Base-by-base conservation (phyloP, 2,113 vertebrate genomes). In the Stomatorhinus ivindoensis region DNA sequence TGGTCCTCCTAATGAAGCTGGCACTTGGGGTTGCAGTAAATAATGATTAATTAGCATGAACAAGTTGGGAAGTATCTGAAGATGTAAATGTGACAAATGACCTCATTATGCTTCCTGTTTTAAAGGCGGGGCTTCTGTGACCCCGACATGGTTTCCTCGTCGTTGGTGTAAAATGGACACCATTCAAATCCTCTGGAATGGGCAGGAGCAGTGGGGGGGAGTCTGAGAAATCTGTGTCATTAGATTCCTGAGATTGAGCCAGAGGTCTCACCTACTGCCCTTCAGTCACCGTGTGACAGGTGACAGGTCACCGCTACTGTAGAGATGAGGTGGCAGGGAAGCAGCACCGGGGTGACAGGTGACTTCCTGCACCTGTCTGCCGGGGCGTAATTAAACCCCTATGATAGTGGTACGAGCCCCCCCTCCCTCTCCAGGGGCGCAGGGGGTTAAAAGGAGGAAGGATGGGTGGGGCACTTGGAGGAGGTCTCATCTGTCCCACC, bases 261-360 rank as follows among this genome's bases (percentile, higher is more conserved):
- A 11, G 76, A 82, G 42, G 42, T 42, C 76, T 82, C 39, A 5
- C 15, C 42, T 19, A 47, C 24, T 44, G 44, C 42, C 44, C 82
- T 24, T 46, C 44, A 47, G 35, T 42, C 82, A 47, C 82, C 8
- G 82, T 83, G 80, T 84, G 82, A 47, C 82, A 84, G 82, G 82
- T 47, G 82, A 84, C 82, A 84, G 82, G 21, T 84, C 15, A 61
- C 35, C 24, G 35, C 15, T 58, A 53, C 4, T 21, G n/a, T 13
- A 42, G 53, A 4, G 19, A 6, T 61, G 2, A 42, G 39, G 39
- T 61, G 19, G 15, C 87, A 65, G 4, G 19, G 27, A 39, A 53
- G 85, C 35, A 39, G 87, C 88, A 80, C 31, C 6, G 4, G n/a
- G 2, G 51, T 93, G 94, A 92, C 93, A 92, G 65, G 61, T 90